Evolutionary conservation across 2,113 vertebrate species (phyloP).

Genomic region (Okapia johnstoni): DNA sequence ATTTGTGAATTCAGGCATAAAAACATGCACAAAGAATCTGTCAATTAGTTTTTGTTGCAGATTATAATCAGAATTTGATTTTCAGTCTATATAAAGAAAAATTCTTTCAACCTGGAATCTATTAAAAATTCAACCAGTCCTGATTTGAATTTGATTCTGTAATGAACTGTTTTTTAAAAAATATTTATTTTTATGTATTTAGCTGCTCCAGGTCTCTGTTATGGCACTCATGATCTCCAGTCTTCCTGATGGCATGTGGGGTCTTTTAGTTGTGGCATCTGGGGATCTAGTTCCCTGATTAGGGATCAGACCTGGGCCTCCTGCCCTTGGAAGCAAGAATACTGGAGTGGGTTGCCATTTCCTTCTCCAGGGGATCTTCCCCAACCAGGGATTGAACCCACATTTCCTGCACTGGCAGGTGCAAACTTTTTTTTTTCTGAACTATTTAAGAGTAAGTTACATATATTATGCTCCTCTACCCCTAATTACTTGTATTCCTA

Average conservation of each 20-base stretch:
- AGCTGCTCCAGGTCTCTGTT: neutral
- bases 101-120: neutral
- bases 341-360: neutral
- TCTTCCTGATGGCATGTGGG: neutral
- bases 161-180: neutral
- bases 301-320: neutral
- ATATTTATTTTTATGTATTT: neutral
- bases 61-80: neutral
- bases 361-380: neutral
- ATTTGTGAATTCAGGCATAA: neutral
- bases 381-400: neutral
- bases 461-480: neutral
- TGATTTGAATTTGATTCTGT: constrained; percentile 13
- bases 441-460: neutral
- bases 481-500: neutral
- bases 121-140: neutral
- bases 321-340: neutral
- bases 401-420: neutral
- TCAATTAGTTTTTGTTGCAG: neutral
- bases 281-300: neutral
- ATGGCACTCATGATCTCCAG: neutral
- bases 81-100: constrained; percentile 19
- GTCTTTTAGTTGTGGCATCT: neutral
- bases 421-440: neutral
- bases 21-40: neutral